phyloP scores from a whole-genome alignment of 2,888 invertebrate species.

The Mayetiola destructor region DNA sequence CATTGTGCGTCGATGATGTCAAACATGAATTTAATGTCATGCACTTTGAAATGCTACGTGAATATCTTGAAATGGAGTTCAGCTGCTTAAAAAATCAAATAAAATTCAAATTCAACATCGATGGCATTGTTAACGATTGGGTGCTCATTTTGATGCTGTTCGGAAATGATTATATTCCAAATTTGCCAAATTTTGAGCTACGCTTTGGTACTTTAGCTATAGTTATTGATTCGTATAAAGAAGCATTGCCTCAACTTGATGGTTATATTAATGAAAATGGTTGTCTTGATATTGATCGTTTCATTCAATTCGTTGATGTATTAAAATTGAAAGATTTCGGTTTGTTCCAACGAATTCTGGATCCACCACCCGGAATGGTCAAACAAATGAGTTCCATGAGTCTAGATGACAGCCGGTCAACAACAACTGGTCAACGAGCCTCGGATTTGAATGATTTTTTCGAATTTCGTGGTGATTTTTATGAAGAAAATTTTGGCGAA shows the following conservation, averaged over 20 bases:
- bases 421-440: neutral
- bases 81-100: conserved; percentile 45
- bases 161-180: conserved; percentile 96
- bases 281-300: conserved; percentile 60
- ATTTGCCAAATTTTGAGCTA: conserved; percentile 90
- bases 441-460: neutral
- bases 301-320: conserved; percentile 70
- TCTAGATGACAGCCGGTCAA: neutral
- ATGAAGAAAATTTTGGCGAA: conserved; percentile 13
- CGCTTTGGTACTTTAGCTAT: conserved; percentile 74
- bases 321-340: conserved; percentile 38
- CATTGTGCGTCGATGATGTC: neutral
- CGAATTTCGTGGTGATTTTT: neutral
- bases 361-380: too few species aligned
- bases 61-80: conserved; percentile 89
- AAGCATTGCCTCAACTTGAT: conserved; percentile 45
- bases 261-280: conserved; percentile 91
- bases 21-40: conserved; percentile 61
- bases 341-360: neutral
- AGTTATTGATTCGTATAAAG: conserved; percentile 76
- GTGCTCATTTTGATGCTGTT: conserved; percentile 92
- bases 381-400: neutral
- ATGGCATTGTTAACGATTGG: conserved; percentile 95
- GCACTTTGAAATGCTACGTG: conserved; percentile 80
- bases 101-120: conserved; percentile 66